Evolutionary conservation across 2,888 invertebrate species (phyloP), one percentile per base, ranked within the genome.

Genomic region (Brachyptera putata): DNA sequence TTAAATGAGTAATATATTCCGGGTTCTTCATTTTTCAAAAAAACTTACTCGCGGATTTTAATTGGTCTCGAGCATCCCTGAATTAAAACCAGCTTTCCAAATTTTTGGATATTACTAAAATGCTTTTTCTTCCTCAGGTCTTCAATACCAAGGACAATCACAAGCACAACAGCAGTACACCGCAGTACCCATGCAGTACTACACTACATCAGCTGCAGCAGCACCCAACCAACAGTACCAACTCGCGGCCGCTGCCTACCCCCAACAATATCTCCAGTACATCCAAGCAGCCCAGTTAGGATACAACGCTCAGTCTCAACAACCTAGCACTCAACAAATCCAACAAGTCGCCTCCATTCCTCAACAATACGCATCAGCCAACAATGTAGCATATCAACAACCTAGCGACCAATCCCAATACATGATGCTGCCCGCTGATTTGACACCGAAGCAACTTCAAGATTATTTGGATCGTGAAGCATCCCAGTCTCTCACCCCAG

Each of bases 141-240:
- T 36, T 22, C 49, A 58, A 24, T 49, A 46, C 49, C 36, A 34
- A 43, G 56, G 26, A 7, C 56, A 39, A n/a, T 36, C 56, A 9
- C 39, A 39, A 3, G 21, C 37, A 11, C 56, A 36, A 25, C 11
- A 16, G 2, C 56, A 56, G 39, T 56, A 56, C 56, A 41, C 22
- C 34, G 34, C 41, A 26, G 22, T 34, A 25, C 34, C 57, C 46
- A 48, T 48, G 16, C 48, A 46, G 36, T 55, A 56, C 24, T 41
- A 57, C 41, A 41, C 14, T 22, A 34, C 41, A 1, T 16, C 21
- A 5, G n/a, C 41, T 2, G 18, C 39, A 37, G 41, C 57, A 11
- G 43, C 41, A 14, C 49, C 49, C 25, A 25, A 22, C 3, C 57
- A 21, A 14, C 39, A 43, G 25, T 46, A 57, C 57, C 57, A 46